Evolutionary conservation across 2,113 vertebrate species (phyloP).

Genomic region (Chaetura pelagica): DNA sequence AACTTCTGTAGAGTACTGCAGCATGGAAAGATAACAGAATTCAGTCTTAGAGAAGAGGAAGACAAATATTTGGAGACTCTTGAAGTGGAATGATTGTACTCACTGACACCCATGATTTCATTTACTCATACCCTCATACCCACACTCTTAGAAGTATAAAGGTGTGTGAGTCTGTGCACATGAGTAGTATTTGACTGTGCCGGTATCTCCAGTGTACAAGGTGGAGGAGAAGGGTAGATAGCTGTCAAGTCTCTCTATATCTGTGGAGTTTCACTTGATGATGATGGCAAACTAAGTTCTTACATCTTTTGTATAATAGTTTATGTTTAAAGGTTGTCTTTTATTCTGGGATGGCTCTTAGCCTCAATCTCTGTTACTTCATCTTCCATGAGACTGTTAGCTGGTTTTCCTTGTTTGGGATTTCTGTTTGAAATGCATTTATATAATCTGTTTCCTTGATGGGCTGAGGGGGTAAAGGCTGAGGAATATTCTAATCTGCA

Average conservation of each 20-base stretch:
- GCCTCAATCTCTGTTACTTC: not conserved
- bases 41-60: not conserved
- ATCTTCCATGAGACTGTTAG: not conserved
- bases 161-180: accelerated
- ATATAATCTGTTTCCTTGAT: not conserved
- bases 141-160: not conserved
- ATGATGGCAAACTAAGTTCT: not conserved
- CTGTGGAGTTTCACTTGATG: not conserved
- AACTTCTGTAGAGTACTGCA: not conserved
- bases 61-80: not conserved
- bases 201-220: not conserved
- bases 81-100: not conserved
- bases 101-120: not conserved
- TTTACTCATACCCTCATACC: not conserved
- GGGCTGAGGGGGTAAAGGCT: not conserved
- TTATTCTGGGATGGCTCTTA: not conserved
- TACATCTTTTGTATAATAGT: not conserved
- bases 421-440: not conserved
- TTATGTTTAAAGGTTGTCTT: not conserved
- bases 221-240: not conserved
- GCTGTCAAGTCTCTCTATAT: not conserved
- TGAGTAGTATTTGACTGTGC: not conserved
- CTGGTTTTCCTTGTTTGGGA: not conserved
- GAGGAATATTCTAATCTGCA: not conserved
- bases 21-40: not conserved